Conservation (phyloP, 2,113 vertebrate species). For the Shinisaurus crocodilurus region DNA sequence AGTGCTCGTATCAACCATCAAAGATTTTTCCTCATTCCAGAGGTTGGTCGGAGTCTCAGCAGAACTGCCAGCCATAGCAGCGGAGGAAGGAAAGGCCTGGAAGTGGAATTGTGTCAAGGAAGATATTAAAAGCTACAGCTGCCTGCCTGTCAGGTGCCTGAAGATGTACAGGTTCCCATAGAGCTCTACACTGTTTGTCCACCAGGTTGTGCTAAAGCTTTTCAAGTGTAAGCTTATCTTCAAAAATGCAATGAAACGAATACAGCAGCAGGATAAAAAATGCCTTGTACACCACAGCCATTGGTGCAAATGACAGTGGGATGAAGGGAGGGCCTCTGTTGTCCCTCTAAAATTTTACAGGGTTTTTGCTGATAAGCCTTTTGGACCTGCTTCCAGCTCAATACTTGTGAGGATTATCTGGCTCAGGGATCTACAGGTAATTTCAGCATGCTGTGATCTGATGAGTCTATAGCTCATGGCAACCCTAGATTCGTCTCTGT, state of each 20-base stretch:
- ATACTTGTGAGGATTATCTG: too few species aligned
- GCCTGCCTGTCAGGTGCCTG: fast-evolving
- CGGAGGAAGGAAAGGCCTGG: too few species aligned
- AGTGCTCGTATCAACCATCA: too few species aligned
- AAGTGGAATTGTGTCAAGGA: neutral
- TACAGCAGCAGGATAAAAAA: neutral
- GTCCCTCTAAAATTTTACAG: neutral
- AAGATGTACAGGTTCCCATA: neutral
- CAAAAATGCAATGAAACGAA: fast-evolving
- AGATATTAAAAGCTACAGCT: neutral
- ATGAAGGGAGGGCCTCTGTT: neutral
- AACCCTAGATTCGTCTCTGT: neutral
- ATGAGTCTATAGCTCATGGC: neutral
- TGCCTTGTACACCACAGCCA: neutral
- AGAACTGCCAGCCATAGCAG: neutral
- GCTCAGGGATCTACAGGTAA: neutral
- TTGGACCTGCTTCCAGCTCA: neutral
- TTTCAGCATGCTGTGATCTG: neutral
- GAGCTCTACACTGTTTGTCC: constrained; percentile 45
- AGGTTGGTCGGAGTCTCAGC: too few species aligned
- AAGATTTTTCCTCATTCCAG: too few species aligned
- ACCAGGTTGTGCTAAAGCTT: constrained; percentile 71
- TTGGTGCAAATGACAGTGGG: neutral
- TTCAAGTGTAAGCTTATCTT: constrained; percentile 33
- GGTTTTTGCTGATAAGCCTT: neutral